phyloP scores from a whole-genome alignment of 1,140 invertebrate genomes.

The Coenobita brevimanus region DNA sequence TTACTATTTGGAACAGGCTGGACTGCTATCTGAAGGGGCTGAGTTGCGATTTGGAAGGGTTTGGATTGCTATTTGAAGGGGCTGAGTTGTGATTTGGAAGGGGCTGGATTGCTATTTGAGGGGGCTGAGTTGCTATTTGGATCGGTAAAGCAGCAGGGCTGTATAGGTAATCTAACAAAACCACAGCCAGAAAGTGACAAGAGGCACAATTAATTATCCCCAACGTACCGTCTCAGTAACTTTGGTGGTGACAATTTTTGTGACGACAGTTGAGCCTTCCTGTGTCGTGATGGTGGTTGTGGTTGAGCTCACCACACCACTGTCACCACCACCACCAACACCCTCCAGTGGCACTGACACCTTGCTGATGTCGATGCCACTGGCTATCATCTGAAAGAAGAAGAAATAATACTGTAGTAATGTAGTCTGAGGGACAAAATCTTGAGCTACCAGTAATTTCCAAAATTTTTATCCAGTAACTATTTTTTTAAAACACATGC shows the following conservation, averaged over 20 bases:
- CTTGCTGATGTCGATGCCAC: constrained; percentile 65
- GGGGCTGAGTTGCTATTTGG: too few relatives aligned
- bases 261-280: constrained; percentile 54
- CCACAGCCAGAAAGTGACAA: background rate
- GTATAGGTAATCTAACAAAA: background rate
- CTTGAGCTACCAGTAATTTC: too few relatives aligned
- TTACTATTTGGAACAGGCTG: too few relatives aligned
- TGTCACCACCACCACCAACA: background rate
- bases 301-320: constrained; percentile 28
- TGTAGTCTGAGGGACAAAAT: too few relatives aligned
- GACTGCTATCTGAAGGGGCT: too few relatives aligned
- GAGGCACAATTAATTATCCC: background rate
- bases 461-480: background rate
- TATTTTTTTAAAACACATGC: too few relatives aligned
- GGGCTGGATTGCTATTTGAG: too few relatives aligned
- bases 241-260: constrained; percentile 62
- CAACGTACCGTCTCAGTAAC: constrained; percentile 49
- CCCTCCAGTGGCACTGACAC: constrained; percentile 6
- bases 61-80: too few relatives aligned
- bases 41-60: too few relatives aligned
- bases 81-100: too few relatives aligned
- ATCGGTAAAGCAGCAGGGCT: background rate
- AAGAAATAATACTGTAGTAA: background rate
- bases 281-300: constrained; percentile 61
- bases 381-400: constrained; percentile 44